A percentile compares a stretch with the other conserved stretches of the same genome.
These are phyloP conservation scores for Tachina fera DNA, from an alignment of 2,888 invertebrate genomes.

Conservation along the genomic window DNA sequence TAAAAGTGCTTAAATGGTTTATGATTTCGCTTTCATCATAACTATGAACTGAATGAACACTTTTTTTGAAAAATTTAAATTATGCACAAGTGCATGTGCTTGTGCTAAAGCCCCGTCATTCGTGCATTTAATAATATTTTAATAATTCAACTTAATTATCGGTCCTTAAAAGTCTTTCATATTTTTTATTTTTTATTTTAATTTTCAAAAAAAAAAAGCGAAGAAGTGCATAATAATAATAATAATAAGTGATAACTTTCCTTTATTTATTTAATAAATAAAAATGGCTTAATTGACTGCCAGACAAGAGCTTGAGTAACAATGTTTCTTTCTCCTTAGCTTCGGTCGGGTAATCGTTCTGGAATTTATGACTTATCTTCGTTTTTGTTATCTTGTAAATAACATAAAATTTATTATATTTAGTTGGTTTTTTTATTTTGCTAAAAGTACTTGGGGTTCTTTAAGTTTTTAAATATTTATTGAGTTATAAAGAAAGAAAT, in stretches of 20 bases:
- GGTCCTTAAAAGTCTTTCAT: constrained; percentile 6
- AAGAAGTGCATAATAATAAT: background rate
- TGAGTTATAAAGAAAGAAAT: constrained; percentile 40
- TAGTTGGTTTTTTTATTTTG: constrained; percentile 1
- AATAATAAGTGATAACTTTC: constrained; percentile 22
- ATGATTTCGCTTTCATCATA: no score
- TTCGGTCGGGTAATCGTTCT: constrained; percentile 7
- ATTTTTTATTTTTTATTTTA: background rate
- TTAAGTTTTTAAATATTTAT: constrained; percentile 28
- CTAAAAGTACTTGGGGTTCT: constrained; percentile 6
- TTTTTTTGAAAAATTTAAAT: background rate
- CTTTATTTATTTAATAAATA: constrained; percentile 45
- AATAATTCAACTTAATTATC: constrained; percentile 12
- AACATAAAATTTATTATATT: constrained; percentile 14
- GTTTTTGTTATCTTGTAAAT: constrained; percentile 28
- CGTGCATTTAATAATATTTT: background rate
- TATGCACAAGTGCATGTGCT: background rate
- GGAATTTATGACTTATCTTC: constrained; percentile 35
- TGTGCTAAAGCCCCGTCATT: background rate
- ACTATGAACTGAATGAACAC: background rate
- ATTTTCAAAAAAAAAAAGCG: background rate
- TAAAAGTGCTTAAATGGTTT: no score
- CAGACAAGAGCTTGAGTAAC: constrained; percentile 29
- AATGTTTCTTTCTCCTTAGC: background rate
- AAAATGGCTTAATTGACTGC: constrained; percentile 43